Evolutionary conservation across 2,797 vertebrate genomes (phyloP).

Genomic region (Chaetophractus vellerosus): DNA sequence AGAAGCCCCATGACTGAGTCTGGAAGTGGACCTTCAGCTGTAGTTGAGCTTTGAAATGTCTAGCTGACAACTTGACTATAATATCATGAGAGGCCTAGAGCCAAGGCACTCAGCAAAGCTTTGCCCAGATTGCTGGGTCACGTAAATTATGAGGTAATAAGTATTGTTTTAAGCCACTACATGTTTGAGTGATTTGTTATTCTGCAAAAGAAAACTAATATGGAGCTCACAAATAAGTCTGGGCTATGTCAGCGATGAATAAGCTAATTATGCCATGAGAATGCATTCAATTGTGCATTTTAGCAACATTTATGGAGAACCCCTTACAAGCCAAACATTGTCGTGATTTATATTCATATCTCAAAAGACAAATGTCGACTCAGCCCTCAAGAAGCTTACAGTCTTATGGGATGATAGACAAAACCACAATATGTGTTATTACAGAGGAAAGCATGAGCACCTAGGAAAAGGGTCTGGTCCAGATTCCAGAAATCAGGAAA

Average conservation of each 20-base stretch:
- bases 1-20: not conserved
- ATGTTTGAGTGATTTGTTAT: not conserved
- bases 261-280: not conserved
- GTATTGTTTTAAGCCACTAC: not conserved
- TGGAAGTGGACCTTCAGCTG: not conserved
- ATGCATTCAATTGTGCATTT: slow-evolving; percentile 15
- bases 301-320: not conserved
- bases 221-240: not conserved
- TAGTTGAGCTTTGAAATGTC: not conserved
- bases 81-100: too few relatives aligned
- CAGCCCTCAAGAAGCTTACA: not conserved
- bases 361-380: too few relatives aligned
- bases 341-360: not conserved
- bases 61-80: too few relatives aligned
- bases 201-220: not conserved
- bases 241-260: not conserved
- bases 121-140: too few relatives aligned
- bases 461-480: not conserved
- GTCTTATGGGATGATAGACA: not conserved
- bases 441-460: not conserved
- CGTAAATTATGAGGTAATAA: too few relatives aligned
- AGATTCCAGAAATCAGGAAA: not conserved
- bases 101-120: too few relatives aligned
- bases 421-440: not conserved
- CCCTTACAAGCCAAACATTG: not conserved